Base-by-base conservation (phyloP, 2,888 invertebrate species). In the Macrosiphum euphorbiae region DNA sequence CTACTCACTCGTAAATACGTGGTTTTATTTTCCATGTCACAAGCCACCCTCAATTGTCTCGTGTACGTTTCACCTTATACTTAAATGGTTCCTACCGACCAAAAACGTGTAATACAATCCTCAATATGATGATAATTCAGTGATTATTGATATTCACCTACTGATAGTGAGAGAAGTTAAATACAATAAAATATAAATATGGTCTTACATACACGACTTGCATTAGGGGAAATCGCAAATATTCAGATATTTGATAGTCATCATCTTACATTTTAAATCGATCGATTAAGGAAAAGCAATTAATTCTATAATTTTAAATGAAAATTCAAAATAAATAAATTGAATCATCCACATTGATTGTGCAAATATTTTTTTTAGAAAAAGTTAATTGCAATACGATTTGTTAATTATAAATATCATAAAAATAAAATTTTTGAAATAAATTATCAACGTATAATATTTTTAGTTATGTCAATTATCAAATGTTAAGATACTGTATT, bases 21-120 rank as follows among this genome's bases (percentile, higher is more conserved):
- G 58, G n/a, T 87, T 50, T 91, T 67, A 61, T 87, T 92, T 92
- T 88, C 87, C 52, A 67, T 88, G 67, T 92, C 92, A 92, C 47
- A 88, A 88, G 20, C 61, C 41, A 67, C 88, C 24, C 52, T 85
- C 26, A 28, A 84, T 85, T 41, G 91, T 91, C 91, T 84, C 35
- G 67, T 90, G 26, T 50, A 47, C 47, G 20, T n/a, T 90, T 67
- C 67, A 50, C 90, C 61, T 88, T 35, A 35, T 20, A 35, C 78
- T 78, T 78, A 78, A 78, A 78, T 78, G 8, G 35, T 35, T 78
- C 8, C 8, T 8, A 20, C 35, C 78, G 20, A 20, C 35, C 20
- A 78, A 20, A 78, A 20, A 35, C 35, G 35, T 35, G 35, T 78
- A 78, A 7, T 20, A 8, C 35, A 20, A 78, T 20, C 78, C 7